Evolutionary conservation across 1,140 invertebrate species (phyloP).

Genomic region (Charaxes varanes): DNA sequence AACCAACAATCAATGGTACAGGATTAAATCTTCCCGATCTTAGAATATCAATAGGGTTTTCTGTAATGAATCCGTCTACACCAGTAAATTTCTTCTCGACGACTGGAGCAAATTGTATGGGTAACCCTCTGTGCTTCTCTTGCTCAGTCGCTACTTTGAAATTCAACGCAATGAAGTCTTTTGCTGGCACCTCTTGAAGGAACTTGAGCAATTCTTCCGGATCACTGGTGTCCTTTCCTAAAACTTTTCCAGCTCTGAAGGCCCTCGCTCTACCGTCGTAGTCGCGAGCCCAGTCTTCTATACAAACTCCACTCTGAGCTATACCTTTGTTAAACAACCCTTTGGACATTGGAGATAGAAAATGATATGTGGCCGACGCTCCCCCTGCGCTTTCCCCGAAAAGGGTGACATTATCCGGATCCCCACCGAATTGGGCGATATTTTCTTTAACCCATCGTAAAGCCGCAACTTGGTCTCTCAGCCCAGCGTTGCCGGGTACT

Average conservation of each 20-base stretch:
- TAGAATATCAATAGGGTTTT: constrained; percentile 52
- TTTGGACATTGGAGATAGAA: constrained; percentile 79
- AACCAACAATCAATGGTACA: constrained; percentile 77
- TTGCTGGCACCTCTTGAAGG: constrained; percentile 57
- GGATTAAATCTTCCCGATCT: constrained; percentile 59
- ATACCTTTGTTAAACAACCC: constrained; percentile 74
- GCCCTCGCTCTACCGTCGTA: constrained; percentile 44
- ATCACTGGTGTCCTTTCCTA: constrained; percentile 66
- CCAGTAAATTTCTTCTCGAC: constrained; percentile 60
- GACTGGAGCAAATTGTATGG: constrained; percentile 57
- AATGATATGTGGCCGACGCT: constrained; percentile 79
- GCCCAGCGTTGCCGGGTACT: constrained; percentile 79
- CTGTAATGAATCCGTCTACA: constrained; percentile 48
- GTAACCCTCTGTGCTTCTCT: constrained; percentile 56
- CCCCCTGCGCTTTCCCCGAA: constrained; percentile 86
- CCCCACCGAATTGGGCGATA: constrained; percentile 80
- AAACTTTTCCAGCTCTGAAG: constrained; percentile 49
- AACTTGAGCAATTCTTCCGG: constrained; percentile 53
- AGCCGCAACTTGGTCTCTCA: constrained; percentile 78
- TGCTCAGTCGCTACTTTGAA: constrained; percentile 33
- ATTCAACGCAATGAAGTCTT: constrained; percentile 47
- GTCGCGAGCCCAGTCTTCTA: constrained; percentile 70
- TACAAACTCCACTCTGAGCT: constrained; percentile 79
- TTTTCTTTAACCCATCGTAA: constrained; percentile 62
- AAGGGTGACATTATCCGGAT: constrained; percentile 81